Evolutionary conservation across 2,797 vertebrate genomes (phyloP).

Genomic region (Acropternis orthonyx): DNA sequence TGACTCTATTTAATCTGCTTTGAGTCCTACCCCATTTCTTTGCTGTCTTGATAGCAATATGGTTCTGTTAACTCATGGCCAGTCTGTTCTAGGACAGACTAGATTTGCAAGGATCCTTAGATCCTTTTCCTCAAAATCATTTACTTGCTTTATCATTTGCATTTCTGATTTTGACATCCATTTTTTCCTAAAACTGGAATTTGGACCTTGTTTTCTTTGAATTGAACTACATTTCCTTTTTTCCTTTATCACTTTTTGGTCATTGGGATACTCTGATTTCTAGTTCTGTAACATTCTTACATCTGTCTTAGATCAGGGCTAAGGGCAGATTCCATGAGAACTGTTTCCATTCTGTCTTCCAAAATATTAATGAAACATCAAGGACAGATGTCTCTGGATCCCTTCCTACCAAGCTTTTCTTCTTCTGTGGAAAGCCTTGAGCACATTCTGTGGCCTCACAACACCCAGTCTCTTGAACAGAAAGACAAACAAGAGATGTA

Average conservation of each 20-base stretch:
- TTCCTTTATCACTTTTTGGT: background rate
- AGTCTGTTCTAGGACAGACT: background rate
- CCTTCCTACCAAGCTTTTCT: background rate
- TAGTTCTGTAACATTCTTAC: background rate
- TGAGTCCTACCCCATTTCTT: background rate
- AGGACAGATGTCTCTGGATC: background rate
- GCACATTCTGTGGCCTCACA: background rate
- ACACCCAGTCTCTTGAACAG: background rate
- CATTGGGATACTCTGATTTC: background rate
- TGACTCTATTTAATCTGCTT: background rate
- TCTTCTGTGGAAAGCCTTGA: background rate
- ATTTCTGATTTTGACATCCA: background rate
- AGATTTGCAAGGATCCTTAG: background rate
- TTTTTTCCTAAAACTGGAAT: background rate
- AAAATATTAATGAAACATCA: background rate
- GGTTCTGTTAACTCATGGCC: background rate
- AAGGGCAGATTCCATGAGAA: background rate
- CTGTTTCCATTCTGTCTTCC: background rate
- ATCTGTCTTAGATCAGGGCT: background rate
- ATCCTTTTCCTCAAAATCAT: background rate
- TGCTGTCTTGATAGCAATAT: background rate
- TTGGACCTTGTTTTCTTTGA: background rate
- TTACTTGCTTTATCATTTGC: background rate
- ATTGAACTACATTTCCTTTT: rapidly evolving
- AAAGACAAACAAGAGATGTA: background rate